phyloP scores from a whole-genome alignment of 1,140 invertebrate genomes.

The Ditylenchus dipsaci region DNA sequence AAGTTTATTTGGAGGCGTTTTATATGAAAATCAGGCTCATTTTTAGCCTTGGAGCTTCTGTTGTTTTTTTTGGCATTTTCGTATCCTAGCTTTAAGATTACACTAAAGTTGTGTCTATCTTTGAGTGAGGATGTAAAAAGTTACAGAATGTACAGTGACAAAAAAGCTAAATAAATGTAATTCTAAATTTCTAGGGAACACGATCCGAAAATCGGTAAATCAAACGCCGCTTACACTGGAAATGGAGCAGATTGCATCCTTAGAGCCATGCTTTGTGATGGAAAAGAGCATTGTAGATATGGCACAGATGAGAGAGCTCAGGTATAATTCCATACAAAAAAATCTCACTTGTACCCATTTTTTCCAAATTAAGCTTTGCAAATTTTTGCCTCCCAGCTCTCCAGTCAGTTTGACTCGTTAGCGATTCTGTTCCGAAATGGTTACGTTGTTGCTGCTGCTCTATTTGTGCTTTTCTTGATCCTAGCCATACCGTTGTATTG shows the following conservation, averaged over 20 bases:
- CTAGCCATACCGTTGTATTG: background rate
- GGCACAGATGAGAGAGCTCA: background rate
- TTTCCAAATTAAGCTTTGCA: background rate
- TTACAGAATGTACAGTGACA: too few relatives aligned
- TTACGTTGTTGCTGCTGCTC: background rate
- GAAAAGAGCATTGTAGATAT: background rate
- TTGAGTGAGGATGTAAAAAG: too few relatives aligned
- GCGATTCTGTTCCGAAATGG: background rate
- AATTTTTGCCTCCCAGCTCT: background rate
- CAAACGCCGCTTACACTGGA: background rate
- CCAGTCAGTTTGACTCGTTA: background rate
- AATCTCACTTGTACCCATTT: background rate
- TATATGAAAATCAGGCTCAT: too few relatives aligned
- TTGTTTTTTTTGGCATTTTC: too few relatives aligned
- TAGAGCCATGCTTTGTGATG: background rate
- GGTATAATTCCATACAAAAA: background rate
- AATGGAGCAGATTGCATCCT: background rate
- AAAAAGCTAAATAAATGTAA: background rate
- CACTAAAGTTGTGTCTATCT: too few relatives aligned
- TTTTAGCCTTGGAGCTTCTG: too few relatives aligned
- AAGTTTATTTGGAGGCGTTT: too few relatives aligned
- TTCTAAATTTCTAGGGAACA: background rate
- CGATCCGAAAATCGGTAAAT: background rate
- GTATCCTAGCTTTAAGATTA: too few relatives aligned
- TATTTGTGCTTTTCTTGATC: background rate